phyloP scores from a whole-genome alignment of 2,113 vertebrate species.

The Gallinago jamesoni region DNA sequence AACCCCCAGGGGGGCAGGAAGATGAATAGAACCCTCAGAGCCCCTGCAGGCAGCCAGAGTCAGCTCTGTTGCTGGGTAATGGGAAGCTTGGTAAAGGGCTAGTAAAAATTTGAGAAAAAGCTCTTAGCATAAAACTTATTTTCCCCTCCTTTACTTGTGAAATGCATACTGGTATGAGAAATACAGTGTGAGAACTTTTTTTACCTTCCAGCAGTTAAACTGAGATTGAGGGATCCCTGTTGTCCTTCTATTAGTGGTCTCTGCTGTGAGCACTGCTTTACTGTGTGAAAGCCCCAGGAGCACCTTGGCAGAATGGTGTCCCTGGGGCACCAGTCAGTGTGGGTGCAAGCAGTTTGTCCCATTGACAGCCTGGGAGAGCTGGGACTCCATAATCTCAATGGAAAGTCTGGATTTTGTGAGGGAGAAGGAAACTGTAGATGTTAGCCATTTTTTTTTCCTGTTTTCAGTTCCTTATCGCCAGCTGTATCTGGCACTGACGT shows the following conservation, averaged over 20 bases:
- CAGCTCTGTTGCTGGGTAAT: neutral
- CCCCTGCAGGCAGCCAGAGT: accelerated
- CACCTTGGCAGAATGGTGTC: accelerated
- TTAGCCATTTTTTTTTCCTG: neutral
- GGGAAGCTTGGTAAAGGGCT: neutral
- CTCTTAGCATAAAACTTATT: neutral
- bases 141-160: neutral
- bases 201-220: neutral
- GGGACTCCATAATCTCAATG: no score
- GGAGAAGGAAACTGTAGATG: neutral
- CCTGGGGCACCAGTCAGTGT: accelerated
- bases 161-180: neutral
- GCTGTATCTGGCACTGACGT: neutral
- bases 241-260: neutral
- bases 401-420: neutral
- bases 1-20: accelerated
- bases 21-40: neutral
- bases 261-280: neutral
- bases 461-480: neutral
- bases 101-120: neutral
- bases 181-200: neutral
- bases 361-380: no score
- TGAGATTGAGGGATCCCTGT: neutral
- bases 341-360: accelerated
- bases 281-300: neutral